Base-by-base conservation (phyloP, 2,888 invertebrate species). In the Troides aeacus region DNA sequence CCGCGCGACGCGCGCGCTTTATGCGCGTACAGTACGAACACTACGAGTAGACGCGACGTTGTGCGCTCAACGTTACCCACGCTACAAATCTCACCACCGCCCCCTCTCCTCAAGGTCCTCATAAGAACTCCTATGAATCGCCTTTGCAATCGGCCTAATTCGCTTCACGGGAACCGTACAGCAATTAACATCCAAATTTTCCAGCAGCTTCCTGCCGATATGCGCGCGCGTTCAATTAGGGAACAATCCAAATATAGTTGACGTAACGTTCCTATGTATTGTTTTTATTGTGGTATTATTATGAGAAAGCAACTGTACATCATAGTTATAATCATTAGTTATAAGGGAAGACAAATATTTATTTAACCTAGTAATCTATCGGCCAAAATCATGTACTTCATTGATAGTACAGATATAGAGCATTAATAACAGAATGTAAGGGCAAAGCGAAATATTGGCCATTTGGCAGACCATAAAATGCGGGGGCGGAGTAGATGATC, bases 1-100 rank as follows among this genome's bases (percentile, higher is more conserved):
- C 83, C 74, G 74, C 81, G 80, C 85, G 83, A 84, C 85, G 76
- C 78, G 84, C 82, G 83, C 79, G 80, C 83, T 78, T 73, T 72
- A 70, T 74, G 75, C 79, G 85, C 83, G 83, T 81, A 75, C 81
- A 80, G 81, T 85, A 85, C 84, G 84, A 80, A 76, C 90, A 84
- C 88, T 84, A 74, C 90, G 89, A 85, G 81, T 81, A 84, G 78
- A 85, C 89, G 86, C 84, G 85, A 87, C 90, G 89, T 89, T 83
- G 82, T 92, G 91, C 80, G 89, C 81, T 84, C 88, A 80, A 85
- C 89, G 78, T 90, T 88, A 89, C 88, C 81, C 75, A 76, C 85
- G 84, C 84, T 84, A 84, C 85, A 82, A 84, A 84, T 78, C 78
- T 82, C 77, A 80, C 76, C 81, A 77, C 81, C 75, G 84, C 86